Base-by-base conservation (phyloP, 23 tunicate species). In the Halocynthia aurantium region DNA sequence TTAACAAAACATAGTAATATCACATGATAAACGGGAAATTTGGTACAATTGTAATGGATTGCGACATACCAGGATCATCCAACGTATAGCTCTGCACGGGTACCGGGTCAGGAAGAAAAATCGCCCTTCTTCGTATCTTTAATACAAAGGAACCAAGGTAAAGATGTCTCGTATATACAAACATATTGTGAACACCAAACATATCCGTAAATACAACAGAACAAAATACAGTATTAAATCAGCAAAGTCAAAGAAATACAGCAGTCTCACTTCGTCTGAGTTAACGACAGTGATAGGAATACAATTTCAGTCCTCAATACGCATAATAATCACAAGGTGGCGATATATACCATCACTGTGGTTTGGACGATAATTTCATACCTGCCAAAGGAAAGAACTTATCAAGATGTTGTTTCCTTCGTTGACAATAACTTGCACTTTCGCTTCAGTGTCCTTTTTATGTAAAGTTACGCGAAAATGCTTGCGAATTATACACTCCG, bases 381-480 rank as follows among this genome's bases (percentile, higher is more conserved):
- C 95, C 95, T 83, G 76, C 95, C 95, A 88, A 12, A 83, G 53
- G 75, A 88, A 88, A n/a, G 78, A 71, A 11, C 88, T 75, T 7
- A 54, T 71, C 53, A 88, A 50, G 15, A 53, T 55, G 31, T 51
- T 52, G 62, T 77, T 83, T 52, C 82, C 88, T 50, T 88, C 95
- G 51, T 88, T 82, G 0, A 88, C 69, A 20, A 83, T 62, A 63
- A 88, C 64, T 56, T 88, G 88, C 10, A 88, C 84, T 8, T 52
- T 52, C 6, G 88, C 80, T 20, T 77, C 84, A 6, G 70, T 62
- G 64, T 84, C 81, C 57, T 65, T 50, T 58, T 80, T 72, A 51
- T 70, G 65, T 56, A 88, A 17, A 51, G 89, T 91, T 22, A 91
- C 86, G 9, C 72, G 80, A 57, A 91, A 72, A 53, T 91, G 97